A percentile compares a stretch with the other conserved stretches of the same genome.
Evolutionary conservation across 2,888 invertebrate genomes (phyloP).

Genomic region (Lydus trimaculatus): DNA sequence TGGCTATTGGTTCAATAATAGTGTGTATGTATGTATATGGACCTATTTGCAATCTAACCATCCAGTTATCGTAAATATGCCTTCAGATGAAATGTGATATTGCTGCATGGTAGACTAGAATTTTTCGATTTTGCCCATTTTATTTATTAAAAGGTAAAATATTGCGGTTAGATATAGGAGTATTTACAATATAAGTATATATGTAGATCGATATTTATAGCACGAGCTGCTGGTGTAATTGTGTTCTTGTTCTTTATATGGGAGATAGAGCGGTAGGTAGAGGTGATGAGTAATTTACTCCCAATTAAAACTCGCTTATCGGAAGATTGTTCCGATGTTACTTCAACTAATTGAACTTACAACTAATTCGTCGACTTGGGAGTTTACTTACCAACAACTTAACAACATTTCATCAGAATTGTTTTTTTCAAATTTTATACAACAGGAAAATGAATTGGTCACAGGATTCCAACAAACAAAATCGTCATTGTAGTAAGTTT

Average conservation of each 20-base stretch:
- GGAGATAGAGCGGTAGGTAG: not conserved
- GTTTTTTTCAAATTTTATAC: too few relatives aligned
- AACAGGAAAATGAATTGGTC: not conserved
- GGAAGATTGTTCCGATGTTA: not conserved
- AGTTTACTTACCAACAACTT: too few relatives aligned
- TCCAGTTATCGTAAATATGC: not conserved
- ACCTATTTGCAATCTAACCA: not conserved
- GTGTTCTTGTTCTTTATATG: not conserved
- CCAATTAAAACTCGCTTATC: constrained; percentile 1
- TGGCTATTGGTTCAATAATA: not conserved
- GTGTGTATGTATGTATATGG: not conserved
- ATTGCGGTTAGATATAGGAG: too few relatives aligned
- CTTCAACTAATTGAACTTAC: not conserved
- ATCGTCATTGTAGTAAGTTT: not conserved
- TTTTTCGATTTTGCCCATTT: not conserved
- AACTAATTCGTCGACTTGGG: not conserved
- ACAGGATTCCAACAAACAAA: too few relatives aligned
- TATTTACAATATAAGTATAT: too few relatives aligned
- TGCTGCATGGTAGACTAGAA: not conserved
- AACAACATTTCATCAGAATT: too few relatives aligned
- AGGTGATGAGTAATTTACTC: not conserved
- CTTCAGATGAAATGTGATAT: not conserved
- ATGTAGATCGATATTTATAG: not conserved
- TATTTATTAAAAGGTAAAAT: not conserved
- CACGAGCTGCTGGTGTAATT: not conserved